Conservation (phyloP, 2,888 invertebrate species). For the Anaspis maculata region DNA sequence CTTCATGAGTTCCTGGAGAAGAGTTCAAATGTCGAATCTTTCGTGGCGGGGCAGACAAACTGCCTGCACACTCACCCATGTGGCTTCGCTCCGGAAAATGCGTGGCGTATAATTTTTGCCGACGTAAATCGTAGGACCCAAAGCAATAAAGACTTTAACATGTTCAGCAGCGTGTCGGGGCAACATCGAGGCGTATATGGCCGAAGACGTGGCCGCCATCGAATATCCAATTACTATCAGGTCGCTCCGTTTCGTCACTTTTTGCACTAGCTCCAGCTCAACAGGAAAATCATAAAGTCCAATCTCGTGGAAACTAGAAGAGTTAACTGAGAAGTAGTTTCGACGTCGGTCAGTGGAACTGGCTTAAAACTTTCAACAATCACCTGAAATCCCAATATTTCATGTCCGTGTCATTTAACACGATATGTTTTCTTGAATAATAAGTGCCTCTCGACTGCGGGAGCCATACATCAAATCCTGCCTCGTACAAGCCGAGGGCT, state of each 20-base stretch:
- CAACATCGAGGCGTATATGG: not conserved
- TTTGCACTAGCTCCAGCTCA: constrained; percentile 2
- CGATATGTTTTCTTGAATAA: constrained; percentile 21
- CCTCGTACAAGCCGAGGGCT: constrained; percentile 26
- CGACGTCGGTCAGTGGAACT: not conserved
- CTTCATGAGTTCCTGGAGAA: not conserved
- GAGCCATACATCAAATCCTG: constrained; percentile 47
- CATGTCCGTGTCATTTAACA: constrained; percentile 11
- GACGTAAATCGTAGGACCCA: not conserved
- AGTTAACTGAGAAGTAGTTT: not conserved
- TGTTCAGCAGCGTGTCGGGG: not conserved
- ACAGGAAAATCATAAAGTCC: constrained; percentile 17
- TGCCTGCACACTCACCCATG: no score
- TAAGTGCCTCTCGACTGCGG: constrained; percentile 31
- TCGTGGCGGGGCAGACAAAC: no score
- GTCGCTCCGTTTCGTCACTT: constrained; percentile 1
- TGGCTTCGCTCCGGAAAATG: no score
- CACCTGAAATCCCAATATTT: constrained; percentile 23
- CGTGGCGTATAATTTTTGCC: no score
- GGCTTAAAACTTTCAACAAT: not conserved
- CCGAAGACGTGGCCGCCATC: not conserved
- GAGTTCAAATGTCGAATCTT: no score
- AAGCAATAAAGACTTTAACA: not conserved
- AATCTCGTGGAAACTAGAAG: constrained; percentile 18
- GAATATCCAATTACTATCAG: not conserved